Evolutionary conservation across 1,140 invertebrate species (phyloP).

Genomic region (Drosophila bipectinata): DNA sequence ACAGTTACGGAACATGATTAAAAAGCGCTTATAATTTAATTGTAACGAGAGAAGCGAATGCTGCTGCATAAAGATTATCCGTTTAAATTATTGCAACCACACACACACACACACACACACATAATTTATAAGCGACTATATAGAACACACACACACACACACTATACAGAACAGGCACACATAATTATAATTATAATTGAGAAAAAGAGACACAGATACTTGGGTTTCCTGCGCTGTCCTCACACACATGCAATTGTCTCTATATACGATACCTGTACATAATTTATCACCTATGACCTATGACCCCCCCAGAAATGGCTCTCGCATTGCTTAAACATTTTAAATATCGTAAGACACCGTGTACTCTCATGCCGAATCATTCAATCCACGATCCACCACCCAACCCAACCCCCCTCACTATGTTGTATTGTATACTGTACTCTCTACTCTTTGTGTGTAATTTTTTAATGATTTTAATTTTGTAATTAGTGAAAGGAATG

Average conservation of each 20-base stretch:
- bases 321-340: conserved; percentile 62
- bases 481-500: conserved; percentile 73
- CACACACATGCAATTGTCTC: conserved; percentile 31
- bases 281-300: conserved; percentile 45
- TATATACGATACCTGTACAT: conserved; percentile 67
- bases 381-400: conserved; percentile 1
- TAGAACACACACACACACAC: conserved; percentile 7
- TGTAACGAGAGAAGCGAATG: conserved; percentile 35
- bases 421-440: conserved; percentile 34
- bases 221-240: conserved; percentile 69
- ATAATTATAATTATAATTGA: conserved; percentile 36
- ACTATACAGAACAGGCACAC: conserved; percentile 36
- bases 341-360: conserved; percentile 38
- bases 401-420: conserved; percentile 3
- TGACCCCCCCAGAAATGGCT: conserved; percentile 52
- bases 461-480: conserved; percentile 66
- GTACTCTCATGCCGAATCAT: conserved; percentile 45
- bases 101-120: conserved; percentile 12
- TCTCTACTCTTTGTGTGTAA: conserved; percentile 56
- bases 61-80: conserved; percentile 48
- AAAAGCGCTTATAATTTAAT: conserved; percentile 83
- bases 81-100: conserved; percentile 77
- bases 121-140: conserved; percentile 55
- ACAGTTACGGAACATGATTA: conserved; percentile 71
- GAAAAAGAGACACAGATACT: conserved; percentile 51